phyloP scores from a whole-genome alignment of 2,888 invertebrate species.

The Nephrocerus scutellatus region DNA sequence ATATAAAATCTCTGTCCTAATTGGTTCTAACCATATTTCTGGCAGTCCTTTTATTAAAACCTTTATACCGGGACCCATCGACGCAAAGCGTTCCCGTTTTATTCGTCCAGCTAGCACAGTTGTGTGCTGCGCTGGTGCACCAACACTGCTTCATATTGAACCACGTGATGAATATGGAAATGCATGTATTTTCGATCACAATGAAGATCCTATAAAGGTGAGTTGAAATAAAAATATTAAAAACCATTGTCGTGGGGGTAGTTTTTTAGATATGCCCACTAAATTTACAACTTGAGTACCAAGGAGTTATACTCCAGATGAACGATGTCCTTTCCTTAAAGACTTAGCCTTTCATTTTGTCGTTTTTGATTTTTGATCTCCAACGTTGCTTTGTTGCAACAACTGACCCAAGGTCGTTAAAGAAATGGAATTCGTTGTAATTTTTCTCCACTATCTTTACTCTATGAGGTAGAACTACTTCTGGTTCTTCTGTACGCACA shows the following conservation, averaged over 20 bases:
- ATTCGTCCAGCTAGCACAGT: slow-evolving; percentile 77
- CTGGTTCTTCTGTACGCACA: no score
- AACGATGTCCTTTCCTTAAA: no score
- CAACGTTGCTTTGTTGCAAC: no score
- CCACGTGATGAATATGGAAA: slow-evolving; percentile 91
- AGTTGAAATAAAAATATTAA: slow-evolving; percentile 2
- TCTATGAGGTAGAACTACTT: no score
- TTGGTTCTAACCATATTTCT: slow-evolving; percentile 71
- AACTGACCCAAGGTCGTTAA: no score
- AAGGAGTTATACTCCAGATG: no score
- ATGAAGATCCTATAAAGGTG: slow-evolving; percentile 57
- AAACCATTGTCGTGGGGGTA: no score
- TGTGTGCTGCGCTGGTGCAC: slow-evolving; percentile 69
- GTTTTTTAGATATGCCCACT: neutral
- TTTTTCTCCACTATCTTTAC: no score
- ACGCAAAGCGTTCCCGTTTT: slow-evolving; percentile 76
- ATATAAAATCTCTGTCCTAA: slow-evolving; percentile 78
- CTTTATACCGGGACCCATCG: slow-evolving; percentile 77
- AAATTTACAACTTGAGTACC: neutral
- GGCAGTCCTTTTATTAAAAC: slow-evolving; percentile 80
- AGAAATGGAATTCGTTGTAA: no score
- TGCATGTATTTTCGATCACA: slow-evolving; percentile 59
- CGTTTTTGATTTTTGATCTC: no score
- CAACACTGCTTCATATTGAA: slow-evolving; percentile 74
- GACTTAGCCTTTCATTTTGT: no score